A percentile compares a stretch with the other conserved stretches of the same genome.
phyloP scores from a whole-genome alignment of 2,797 vertebrate genomes.

The Phalanger gymnotis region DNA sequence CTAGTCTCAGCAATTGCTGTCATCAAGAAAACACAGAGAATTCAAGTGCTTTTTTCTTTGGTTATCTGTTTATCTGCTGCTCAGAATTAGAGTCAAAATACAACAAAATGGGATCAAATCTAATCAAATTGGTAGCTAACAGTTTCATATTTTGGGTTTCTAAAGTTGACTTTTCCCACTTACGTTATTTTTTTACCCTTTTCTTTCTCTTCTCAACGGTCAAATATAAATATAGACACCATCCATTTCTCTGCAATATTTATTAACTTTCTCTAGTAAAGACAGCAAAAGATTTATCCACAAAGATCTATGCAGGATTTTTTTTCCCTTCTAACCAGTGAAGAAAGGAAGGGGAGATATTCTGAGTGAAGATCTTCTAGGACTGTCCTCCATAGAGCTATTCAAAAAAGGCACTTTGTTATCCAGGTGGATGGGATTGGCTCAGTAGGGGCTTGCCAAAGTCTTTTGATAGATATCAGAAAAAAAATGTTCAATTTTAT shows the following conservation, averaged over 20 bases:
- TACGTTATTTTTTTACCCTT: rapidly evolving
- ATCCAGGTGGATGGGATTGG: neutral
- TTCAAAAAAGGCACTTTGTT: neutral
- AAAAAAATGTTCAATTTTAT: neutral
- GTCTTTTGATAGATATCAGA: neutral
- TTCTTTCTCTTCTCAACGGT: neutral
- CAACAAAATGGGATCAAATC: neutral
- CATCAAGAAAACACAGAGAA: neutral
- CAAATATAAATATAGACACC: neutral
- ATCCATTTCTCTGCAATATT: neutral
- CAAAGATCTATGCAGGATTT: neutral
- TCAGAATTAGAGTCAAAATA: neutral
- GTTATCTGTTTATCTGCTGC: neutral
- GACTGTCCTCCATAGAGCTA: neutral
- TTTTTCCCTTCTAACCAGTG: neutral
- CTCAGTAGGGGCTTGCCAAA: neutral
- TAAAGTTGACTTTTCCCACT: too few relatives aligned
- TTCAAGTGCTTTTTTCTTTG: neutral
- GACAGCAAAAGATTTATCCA: neutral
- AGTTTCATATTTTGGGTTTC: neutral
- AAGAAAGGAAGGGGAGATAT: neutral
- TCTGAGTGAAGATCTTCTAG: neutral
- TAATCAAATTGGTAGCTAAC: neutral
- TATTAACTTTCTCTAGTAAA: neutral
- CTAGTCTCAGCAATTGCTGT: neutral